Evolutionary conservation across 1,140 invertebrate species (phyloP), one percentile per base, ranked within the genome.

Genomic region (Polypedilum pembai): DNA sequence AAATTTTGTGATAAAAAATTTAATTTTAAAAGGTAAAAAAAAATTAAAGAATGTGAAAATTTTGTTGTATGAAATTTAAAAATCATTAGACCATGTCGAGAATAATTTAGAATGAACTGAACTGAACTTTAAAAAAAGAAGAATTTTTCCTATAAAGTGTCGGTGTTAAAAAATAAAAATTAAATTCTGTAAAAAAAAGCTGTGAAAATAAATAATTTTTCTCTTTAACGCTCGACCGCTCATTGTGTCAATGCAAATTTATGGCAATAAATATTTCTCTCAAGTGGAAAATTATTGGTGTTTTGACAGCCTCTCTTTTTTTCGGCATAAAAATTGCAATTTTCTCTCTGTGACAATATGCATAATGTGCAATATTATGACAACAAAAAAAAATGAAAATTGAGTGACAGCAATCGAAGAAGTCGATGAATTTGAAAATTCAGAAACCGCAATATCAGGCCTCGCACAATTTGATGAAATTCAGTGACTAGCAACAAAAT

Each of bases 241-340:
- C 17, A 18, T 69, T 21, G 20, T 21, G 65, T 21, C 65, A 21
- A 69, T 69, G 17, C 65, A 69, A 69, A 69, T 21, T 69, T 69
- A 20, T 69, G 17, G 17, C 65, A 8, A 56, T 69, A 20, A 5
- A 69, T 21, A 21, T 69, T 18, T 56, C 24, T 18, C 20, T 69
- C 65, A 18, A 21, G 15, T 21, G 65, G 65, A 69, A 69, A 69
- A 69, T 69, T 69, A 69, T 69, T 69, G 65, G 65, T 69, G 65
- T 69, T 69, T 69, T 69, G 65, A 20, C 65, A 69, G 65, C 15
- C 20, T 18, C 8, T 15, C 41, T 45, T 15, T 45, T 45, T 8
- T 45, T 8, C 40, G n/a, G n/a, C n/a, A n/a, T n/a, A 33, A 33
- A 33, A 33, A 33, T 3, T 33, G 24, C 24, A 33, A 33, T 33